Evolutionary conservation across 2,797 vertebrate species (phyloP).

Genomic region (Tenualosa thibaudeaui): DNA sequence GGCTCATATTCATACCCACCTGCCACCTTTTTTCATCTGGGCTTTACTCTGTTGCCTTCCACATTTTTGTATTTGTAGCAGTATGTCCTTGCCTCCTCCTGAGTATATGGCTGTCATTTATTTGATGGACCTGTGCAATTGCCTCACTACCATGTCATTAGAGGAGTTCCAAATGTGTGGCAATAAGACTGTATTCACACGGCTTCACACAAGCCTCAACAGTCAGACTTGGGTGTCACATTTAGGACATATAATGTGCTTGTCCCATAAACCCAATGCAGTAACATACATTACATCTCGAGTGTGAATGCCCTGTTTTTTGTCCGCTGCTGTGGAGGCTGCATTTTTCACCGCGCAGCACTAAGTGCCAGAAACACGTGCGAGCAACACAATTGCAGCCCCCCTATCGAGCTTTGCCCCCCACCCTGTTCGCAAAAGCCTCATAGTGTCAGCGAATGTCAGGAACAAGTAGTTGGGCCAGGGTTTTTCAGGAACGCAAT

Average conservation of each 20-base stretch:
- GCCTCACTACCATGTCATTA: not conserved
- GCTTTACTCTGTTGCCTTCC: not conserved
- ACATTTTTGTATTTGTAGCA: not conserved
- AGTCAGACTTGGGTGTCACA: not conserved
- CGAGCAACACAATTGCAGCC: not conserved
- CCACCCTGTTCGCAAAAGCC: not conserved
- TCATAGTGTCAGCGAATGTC: constrained; percentile 33
- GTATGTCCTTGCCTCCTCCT: not conserved
- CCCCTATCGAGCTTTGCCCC: not conserved
- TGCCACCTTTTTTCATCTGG: not conserved
- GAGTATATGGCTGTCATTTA: not conserved
- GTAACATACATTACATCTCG: not conserved
- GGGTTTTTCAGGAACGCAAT: constrained; percentile 22
- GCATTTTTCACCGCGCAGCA: not conserved
- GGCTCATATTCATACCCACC: not conserved
- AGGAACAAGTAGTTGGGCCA: constrained; percentile 20
- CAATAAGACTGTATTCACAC: not conserved
- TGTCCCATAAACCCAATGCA: not conserved
- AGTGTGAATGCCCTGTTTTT: not conserved
- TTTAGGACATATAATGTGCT: not conserved
- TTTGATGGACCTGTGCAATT: not conserved
- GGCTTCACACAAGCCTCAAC: not conserved
- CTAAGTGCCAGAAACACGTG: not conserved
- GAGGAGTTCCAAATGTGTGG: not conserved
- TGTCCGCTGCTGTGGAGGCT: not conserved